These are phyloP conservation scores for Atrichornis clamosus DNA, from an alignment of 2,113 vertebrate genomes.

Conservation along the genomic window DNA sequence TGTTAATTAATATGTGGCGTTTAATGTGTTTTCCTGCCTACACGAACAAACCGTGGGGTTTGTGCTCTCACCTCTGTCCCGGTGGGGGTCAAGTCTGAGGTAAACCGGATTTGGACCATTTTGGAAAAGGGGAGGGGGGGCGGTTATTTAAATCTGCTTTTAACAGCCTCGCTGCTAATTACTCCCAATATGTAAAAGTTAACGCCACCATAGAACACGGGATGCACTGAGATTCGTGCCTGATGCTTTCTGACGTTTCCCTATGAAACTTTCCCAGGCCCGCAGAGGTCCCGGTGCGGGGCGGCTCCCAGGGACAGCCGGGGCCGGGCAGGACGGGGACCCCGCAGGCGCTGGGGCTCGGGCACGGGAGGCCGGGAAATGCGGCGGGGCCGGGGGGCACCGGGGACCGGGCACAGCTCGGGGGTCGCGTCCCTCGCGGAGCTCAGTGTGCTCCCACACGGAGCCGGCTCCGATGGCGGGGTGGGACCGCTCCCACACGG, in stretches of 20 bases:
- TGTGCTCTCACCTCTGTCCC: not conserved
- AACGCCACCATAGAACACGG: not conserved
- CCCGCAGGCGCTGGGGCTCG: not conserved
- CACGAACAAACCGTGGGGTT: not conserved
- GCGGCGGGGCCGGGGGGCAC: not conserved
- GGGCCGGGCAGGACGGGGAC: not conserved
- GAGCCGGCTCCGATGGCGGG: not conserved
- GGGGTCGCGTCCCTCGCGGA: not conserved
- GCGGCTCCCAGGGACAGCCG: not conserved
- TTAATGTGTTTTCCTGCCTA: not conserved
- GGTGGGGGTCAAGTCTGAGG: not conserved
- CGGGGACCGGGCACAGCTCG: not conserved
- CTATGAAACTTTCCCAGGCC: not conserved
- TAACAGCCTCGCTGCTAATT: slow-evolving; percentile 8
- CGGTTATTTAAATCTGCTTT: not conserved
- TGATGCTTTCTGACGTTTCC: not conserved
- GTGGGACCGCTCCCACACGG: not conserved
- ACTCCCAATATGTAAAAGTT: not conserved
- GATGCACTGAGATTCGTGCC: not conserved
- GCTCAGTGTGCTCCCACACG: not conserved
- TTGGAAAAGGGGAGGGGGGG: not conserved
- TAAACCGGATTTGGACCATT: not conserved
- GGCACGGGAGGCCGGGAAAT: not conserved
- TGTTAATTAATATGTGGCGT: not conserved
- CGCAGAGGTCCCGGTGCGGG: not conserved